Evolutionary conservation across 1,140 invertebrate species (phyloP).

Genomic region (Meloidogyne chitwoodi): DNA sequence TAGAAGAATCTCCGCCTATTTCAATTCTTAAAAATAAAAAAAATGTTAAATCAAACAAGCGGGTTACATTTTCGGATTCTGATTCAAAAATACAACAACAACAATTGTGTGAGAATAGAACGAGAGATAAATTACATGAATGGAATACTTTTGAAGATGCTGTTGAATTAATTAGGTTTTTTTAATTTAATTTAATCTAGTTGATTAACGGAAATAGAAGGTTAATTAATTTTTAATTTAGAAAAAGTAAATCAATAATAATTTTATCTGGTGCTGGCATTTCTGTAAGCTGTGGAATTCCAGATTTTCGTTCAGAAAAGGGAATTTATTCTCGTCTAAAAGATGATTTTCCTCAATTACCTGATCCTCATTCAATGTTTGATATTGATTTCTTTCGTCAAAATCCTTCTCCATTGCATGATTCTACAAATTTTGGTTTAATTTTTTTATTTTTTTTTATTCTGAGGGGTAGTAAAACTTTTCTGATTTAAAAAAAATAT

Average conservation of each 20-base stretch:
- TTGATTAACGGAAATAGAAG: background rate
- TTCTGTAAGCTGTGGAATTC: slow-evolving; percentile 65
- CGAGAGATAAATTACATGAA: slow-evolving; percentile 32
- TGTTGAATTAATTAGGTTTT: slow-evolving; percentile 38
- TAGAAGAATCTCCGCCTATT: too few species aligned
- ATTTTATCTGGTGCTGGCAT: slow-evolving; percentile 64
- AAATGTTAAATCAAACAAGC: too few species aligned
- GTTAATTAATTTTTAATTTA: background rate
- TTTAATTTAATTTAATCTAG: background rate
- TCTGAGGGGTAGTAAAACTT: too few species aligned
- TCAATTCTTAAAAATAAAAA: too few species aligned
- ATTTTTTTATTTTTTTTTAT: background rate
- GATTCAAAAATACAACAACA: too few species aligned
- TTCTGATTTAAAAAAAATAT: too few species aligned
- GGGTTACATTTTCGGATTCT: too few species aligned
- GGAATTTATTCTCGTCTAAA: slow-evolving; percentile 81
- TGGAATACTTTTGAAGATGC: slow-evolving; percentile 42
- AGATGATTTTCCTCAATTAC: slow-evolving; percentile 80
- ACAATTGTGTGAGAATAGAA: slow-evolving; percentile 28
- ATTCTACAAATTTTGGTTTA: slow-evolving; percentile 70
- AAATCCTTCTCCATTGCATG: slow-evolving; percentile 83
- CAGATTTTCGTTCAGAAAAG: slow-evolving; percentile 66
- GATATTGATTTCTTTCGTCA: slow-evolving; percentile 79
- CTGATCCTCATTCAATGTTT: slow-evolving; percentile 85
- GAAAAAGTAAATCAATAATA: slow-evolving; percentile 57